These are phyloP conservation scores for Anastrepha obliqua DNA, from an alignment of 1,140 invertebrate species.

Conservation along the genomic window DNA sequence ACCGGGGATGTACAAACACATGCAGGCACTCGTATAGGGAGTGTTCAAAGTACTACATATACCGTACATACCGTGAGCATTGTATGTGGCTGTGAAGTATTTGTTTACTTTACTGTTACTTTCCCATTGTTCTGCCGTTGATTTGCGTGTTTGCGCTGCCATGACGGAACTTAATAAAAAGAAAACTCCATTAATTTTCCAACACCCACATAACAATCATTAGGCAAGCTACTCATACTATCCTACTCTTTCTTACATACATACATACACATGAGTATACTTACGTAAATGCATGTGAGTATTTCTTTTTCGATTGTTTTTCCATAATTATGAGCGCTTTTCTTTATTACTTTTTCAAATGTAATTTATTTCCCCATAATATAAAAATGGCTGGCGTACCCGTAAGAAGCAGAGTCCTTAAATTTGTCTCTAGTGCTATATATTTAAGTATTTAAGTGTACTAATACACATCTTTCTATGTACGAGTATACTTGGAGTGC, in stretches of 20 bases:
- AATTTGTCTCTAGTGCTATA: not conserved
- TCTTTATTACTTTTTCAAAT: slow-evolving; percentile 2
- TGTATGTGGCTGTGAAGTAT: not conserved
- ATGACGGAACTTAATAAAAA: slow-evolving; percentile 48
- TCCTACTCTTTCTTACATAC: not conserved
- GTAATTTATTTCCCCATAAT: not conserved
- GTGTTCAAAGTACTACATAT: not conserved
- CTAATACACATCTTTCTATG: not conserved
- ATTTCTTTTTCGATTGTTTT: not conserved
- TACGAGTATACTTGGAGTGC: too few species aligned
- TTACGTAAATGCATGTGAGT: not conserved
- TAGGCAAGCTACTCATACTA: not conserved
- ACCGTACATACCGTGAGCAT: not conserved
- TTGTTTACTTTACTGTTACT: not conserved
- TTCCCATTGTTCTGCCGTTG: not conserved
- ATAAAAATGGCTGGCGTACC: slow-evolving; percentile 8
- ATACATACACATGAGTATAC: not conserved
- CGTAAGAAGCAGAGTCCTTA: not conserved
- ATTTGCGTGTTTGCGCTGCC: slow-evolving; percentile 34
- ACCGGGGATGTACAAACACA: not conserved
- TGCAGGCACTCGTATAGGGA: not conserved
- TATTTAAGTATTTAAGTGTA: not conserved
- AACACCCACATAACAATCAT: slow-evolving; percentile 26
- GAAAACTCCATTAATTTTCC: slow-evolving; percentile 52
- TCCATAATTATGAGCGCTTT: not conserved